Evolutionary conservation across 2,888 invertebrate genomes (phyloP), one percentile per base, ranked within the genome.

Genomic region (Stenotaenia linearis): DNA sequence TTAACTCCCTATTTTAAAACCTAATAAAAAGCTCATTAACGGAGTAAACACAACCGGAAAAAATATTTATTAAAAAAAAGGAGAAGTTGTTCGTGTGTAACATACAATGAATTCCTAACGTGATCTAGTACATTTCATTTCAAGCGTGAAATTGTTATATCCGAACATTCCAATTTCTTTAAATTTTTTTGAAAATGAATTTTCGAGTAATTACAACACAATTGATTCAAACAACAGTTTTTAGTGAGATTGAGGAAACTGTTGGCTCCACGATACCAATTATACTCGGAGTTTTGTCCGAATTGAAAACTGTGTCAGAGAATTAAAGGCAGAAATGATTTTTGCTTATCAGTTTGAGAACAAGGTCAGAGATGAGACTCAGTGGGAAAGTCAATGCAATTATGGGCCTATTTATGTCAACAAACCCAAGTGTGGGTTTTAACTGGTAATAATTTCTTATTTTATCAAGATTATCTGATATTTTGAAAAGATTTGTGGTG

Each of bases 81-180:
- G 21, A 18, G n/a, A 23, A 23, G 56, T 56, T 21, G 12, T 56
- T 56, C 56, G 56, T 56, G 56, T 56, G 56, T 56, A 56, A 56
- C 56, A 23, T 56, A 23, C 56, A 56, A 56, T 56, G 56, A 56
- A 56, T 56, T 56, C 56, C 56, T 56, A 9, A 56, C 56, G 56
- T 56, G 56, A 56, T 56, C 56, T 56, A 56, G 56, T 56, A 18
- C 56, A 56, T 3, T 56, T 7, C 21, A 5, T 18, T 18, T 56
- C 56, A 56, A 56, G 56, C 56, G 23, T 56, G 56, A 56, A 56
- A 56, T 56, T 56, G 56, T 56, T 56, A 56, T 56, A 56, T 56
- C 56, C 21, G 23, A 56, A 21, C 23, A 56, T 56, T 56, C 56
- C 56, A 56, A 23, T 56, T 56, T 56, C n/a, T n/a, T n/a, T n/a